phyloP scores from a whole-genome alignment of 2,888 invertebrate genomes.

The Gasteruption jaculator region DNA sequence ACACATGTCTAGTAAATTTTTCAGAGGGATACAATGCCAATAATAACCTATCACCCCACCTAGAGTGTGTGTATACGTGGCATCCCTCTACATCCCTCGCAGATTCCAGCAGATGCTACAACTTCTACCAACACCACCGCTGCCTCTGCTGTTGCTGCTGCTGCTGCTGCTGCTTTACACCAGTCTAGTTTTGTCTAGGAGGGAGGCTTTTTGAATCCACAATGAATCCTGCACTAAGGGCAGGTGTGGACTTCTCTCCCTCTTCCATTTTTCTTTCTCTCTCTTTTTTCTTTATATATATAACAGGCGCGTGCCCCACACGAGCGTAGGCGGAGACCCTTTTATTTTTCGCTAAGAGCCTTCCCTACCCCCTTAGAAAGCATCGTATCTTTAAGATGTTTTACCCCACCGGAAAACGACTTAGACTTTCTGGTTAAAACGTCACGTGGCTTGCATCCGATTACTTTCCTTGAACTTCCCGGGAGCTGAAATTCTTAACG shows the following conservation, averaged over 20 bases:
- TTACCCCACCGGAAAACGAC: constrained; percentile 28
- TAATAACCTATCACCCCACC: constrained; percentile 47
- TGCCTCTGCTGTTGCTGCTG: constrained; percentile 5
- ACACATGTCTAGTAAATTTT: constrained; percentile 2
- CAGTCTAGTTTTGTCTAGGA: constrained; percentile 41
- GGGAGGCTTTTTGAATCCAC: constrained; percentile 33
- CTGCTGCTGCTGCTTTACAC: neutral
- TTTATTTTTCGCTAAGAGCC: constrained; percentile 25
- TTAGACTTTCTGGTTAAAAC: constrained; percentile 15
- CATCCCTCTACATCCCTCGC: constrained; percentile 35
- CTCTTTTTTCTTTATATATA: constrained; percentile 22
- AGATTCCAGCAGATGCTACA: constrained; percentile 48
- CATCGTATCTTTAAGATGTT: no score
- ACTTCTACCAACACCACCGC: constrained; percentile 19
- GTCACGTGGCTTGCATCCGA: constrained; percentile 32
- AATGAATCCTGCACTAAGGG: constrained; percentile 43
- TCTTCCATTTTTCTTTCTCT: constrained; percentile 24
- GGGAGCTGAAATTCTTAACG: no score
- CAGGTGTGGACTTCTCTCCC: constrained; percentile 44
- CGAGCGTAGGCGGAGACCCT: constrained; percentile 48
- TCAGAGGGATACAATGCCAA: constrained; percentile 39
- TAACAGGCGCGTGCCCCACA: constrained; percentile 50
- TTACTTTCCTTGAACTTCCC: constrained; percentile 23
- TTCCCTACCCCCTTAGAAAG: neutral
- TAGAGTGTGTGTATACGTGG: no score